phyloP scores from a whole-genome alignment of 2,797 vertebrate species.

The Takifugu ocellatus region DNA sequence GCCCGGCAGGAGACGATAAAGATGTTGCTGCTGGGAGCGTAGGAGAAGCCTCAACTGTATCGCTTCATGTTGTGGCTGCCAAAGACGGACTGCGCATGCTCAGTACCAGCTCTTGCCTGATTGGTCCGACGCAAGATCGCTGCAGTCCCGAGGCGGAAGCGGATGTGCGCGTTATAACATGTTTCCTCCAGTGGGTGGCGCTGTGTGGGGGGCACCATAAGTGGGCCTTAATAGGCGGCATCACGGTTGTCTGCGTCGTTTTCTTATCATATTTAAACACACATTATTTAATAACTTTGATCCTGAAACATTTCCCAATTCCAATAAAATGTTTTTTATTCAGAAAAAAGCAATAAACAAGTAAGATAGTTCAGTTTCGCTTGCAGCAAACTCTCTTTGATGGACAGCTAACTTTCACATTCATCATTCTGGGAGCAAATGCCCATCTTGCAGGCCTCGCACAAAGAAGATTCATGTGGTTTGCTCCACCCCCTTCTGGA shows the following conservation, averaged over 20 bases:
- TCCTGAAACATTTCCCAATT: too few relatives aligned
- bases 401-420: neutral
- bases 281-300: too few relatives aligned
- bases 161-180: too few relatives aligned
- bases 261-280: too few relatives aligned
- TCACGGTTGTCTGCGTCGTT: too few relatives aligned
- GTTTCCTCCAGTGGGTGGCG: too few relatives aligned
- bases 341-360: neutral
- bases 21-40: constrained; percentile 26
- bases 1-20: constrained; percentile 37
- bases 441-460: constrained; percentile 48
- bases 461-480: constrained; percentile 46
- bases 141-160: neutral
- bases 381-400: too few relatives aligned
- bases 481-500: constrained; percentile 34
- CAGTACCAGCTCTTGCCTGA: constrained; percentile 26
- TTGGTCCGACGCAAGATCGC: constrained; percentile 36
- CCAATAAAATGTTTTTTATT: too few relatives aligned
- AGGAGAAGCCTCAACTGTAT: constrained; percentile 22
- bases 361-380: too few relatives aligned
- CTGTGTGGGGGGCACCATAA: too few relatives aligned
- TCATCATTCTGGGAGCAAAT: constrained; percentile 44
- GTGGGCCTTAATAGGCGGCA: too few relatives aligned
- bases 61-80: constrained; percentile 62
- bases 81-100: constrained; percentile 54